Percentiles rank a stretch among this genome's conserved stretches.
Conservation (phyloP, 2,113 vertebrate species). For the Todiramphus saurophagus region DNA sequence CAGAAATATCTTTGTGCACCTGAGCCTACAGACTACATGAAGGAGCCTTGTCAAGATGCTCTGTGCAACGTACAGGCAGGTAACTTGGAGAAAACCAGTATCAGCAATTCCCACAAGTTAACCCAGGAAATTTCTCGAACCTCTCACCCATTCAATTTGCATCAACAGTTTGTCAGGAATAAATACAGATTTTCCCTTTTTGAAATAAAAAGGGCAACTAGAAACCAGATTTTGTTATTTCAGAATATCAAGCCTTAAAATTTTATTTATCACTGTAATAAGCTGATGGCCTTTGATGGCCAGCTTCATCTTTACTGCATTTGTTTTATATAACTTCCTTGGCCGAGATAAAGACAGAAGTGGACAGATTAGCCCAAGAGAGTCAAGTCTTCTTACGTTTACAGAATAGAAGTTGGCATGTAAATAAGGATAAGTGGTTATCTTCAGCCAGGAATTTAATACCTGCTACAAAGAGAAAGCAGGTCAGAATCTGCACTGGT, state of each 20-base stretch:
- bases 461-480: neutral
- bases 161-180: neutral
- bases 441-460: neutral
- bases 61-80: neutral
- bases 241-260: slow-evolving; percentile 27
- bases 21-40: neutral
- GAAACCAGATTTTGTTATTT: slow-evolving; percentile 23
- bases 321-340: slow-evolving; percentile 57
- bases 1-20: neutral
- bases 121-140: neutral
- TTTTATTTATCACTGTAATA: neutral
- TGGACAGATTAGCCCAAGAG: slow-evolving; percentile 33
- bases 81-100: neutral
- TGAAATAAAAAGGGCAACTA: slow-evolving; percentile 1
- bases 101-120: neutral
- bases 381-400: neutral
- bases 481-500: neutral
- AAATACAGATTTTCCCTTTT: neutral
- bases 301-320: slow-evolving; percentile 43
- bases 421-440: slow-evolving; percentile 24
- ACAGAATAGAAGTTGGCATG: neutral
- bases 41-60: neutral
- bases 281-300: neutral
- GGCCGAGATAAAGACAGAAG: slow-evolving; percentile 42
- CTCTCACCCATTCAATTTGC: neutral